Percentiles rank a stretch among this genome's conserved stretches.
These are phyloP conservation scores for Zophobas atratus DNA, from an alignment of 1,140 invertebrate species.

Conservation along the genomic window DNA sequence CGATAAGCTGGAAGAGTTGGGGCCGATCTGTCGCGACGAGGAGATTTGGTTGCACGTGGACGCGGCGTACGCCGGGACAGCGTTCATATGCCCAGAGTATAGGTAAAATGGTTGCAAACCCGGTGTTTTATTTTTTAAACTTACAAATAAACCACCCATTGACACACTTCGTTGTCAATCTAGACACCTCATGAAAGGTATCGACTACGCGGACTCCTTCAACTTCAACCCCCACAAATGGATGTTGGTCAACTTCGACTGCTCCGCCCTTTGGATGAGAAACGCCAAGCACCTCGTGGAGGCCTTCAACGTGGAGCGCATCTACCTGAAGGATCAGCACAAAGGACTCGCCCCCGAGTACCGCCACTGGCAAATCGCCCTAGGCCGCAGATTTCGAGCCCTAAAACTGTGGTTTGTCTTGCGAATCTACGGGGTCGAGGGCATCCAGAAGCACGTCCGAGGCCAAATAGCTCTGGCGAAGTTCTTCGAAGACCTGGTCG, in stretches of 20 bases:
- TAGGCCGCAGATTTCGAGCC: constrained; percentile 92
- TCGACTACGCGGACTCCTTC: constrained; percentile 89
- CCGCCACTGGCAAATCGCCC: constrained; percentile 95
- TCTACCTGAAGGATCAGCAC: constrained; percentile 86
- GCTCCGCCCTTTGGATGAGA: constrained; percentile 90
- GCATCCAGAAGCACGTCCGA: constrained; percentile 86
- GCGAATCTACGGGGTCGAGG: constrained; percentile 86
- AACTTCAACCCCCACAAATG: constrained; percentile 97
- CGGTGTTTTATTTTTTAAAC: neutral
- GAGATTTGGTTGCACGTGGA: constrained; percentile 91
- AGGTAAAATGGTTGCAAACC: constrained; percentile 52
- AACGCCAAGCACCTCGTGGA: constrained; percentile 86
- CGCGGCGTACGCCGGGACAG: constrained; percentile 90
- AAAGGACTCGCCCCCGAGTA: constrained; percentile 87
- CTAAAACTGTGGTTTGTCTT: constrained; percentile 97
- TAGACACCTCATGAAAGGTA: constrained; percentile 82
- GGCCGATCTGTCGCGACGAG: constrained; percentile 83
- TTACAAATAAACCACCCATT: neutral
- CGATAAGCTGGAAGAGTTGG: constrained; percentile 88
- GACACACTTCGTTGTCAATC: no score
- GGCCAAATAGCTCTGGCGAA: constrained; percentile 83
- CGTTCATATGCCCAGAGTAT: constrained; percentile 94
- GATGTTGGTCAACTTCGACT: constrained; percentile 95
- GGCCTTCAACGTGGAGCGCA: constrained; percentile 93
- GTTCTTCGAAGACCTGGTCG: constrained; percentile 82